Base-by-base conservation (phyloP, 2,888 invertebrate genomes). In the Galerucella calmariensis region DNA sequence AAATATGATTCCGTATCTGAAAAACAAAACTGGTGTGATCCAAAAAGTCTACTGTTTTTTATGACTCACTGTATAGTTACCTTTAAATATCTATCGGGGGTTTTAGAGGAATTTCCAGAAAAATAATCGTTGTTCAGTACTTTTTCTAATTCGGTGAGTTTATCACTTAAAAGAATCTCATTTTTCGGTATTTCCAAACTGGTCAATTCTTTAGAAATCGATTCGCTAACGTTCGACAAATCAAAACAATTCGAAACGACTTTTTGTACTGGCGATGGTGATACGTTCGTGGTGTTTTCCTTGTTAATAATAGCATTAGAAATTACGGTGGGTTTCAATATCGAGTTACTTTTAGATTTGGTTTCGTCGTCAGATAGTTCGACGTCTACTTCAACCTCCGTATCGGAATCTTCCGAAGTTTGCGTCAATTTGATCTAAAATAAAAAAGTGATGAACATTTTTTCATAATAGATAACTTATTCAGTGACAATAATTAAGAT, bases 371-470 rank as follows among this genome's bases (percentile, higher is more conserved):
- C 87, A 66, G 89, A 89, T 80, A 90, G 90, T 81, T 91, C 91
- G 78, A 91, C 86, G 75, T 92, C 92, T 77, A 92, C 87, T 74
- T 92, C 92, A 78, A 91, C 88, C 79, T 92, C 92, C 66, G 83
- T 83, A 69, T 84, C 84, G 56, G 83, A 84, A 63, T 84, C 84
- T 72, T 84, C 83, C 77, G 85, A 84, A 2, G 65, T 75, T 69
- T 85, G 85, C 75, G 82, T 84, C 66, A 87, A 85, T 83, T 86
- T 87, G 12, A 87, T 82, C 87, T 87, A 77, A 67, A 75, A 69
- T 48, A 48, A 11, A 48, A 48, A 14, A 8, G 35, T 8, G 35
- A 41, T 41, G 5, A 41, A 41, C 35, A 41, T 35, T 35, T 35
- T 0, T 35, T 35, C 35, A 35, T 35, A 5, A 35, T 35, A 35